These are phyloP conservation scores for Tineola bisselliella DNA, from an alignment of 2,888 invertebrate species.

Conservation along the genomic window DNA sequence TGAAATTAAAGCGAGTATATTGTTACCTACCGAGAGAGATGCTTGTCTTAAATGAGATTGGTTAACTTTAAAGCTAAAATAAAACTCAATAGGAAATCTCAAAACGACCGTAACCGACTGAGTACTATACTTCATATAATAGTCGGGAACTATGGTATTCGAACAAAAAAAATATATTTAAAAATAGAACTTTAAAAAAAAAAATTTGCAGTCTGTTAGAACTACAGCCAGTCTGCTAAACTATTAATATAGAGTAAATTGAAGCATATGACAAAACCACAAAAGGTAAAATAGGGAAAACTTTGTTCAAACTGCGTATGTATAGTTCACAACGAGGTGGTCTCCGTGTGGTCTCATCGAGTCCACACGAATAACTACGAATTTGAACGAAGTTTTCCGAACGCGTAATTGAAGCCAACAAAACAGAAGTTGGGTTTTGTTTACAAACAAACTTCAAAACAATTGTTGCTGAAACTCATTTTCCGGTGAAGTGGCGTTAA, in stretches of 20 bases:
- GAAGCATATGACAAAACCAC: background rate
- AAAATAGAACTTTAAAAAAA: too few relatives aligned
- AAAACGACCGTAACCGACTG: too few relatives aligned
- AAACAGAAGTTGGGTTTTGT: slow-evolving; percentile 2
- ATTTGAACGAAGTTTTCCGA: background rate
- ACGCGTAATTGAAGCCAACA: slow-evolving; percentile 3
- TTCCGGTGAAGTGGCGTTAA: slow-evolving; percentile 13
- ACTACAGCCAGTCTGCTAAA: too few relatives aligned
- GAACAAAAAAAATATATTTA: too few relatives aligned
- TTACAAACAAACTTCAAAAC: slow-evolving; percentile 18
- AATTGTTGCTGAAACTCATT: slow-evolving; percentile 27
- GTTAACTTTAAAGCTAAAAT: background rate
- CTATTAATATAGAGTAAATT: too few relatives aligned
- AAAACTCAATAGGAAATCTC: background rate
- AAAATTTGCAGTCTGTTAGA: too few relatives aligned
- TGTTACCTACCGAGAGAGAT: slow-evolving; percentile 3
- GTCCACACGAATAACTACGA: background rate
- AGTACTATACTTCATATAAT: too few relatives aligned
- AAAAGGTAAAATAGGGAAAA: background rate
- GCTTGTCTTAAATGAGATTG: slow-evolving; percentile 5
- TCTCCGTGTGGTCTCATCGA: background rate
- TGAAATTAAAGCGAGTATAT: slow-evolving; percentile 9
- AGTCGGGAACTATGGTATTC: too few relatives aligned
- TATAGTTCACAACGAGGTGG: background rate
- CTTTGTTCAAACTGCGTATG: background rate